A percentile compares a stretch with the other conserved stretches of the same genome.
phyloP scores from a whole-genome alignment of 2,888 invertebrate species.

The Ormyrus labotus region DNA sequence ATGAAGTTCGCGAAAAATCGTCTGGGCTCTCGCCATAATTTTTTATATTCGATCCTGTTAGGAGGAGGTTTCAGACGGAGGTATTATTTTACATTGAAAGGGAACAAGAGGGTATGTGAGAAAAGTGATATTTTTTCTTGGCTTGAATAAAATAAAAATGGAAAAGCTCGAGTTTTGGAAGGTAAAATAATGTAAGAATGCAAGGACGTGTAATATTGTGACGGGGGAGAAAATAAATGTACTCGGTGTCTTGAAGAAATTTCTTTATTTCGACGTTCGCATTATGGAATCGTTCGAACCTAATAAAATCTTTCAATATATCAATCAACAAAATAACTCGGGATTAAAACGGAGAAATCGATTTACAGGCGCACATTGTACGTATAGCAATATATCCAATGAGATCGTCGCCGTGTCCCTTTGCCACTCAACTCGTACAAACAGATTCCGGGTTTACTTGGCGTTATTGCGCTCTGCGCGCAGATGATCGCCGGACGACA shows the following conservation, averaged over 20 bases:
- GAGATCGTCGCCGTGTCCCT: not conserved
- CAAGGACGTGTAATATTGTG: not conserved
- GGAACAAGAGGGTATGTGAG: too few relatives aligned
- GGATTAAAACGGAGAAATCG: slow-evolving; percentile 21
- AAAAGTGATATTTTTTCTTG: too few relatives aligned
- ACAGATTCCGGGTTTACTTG: slow-evolving; percentile 1
- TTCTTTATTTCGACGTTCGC: slow-evolving; percentile 53
- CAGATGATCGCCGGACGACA: not conserved
- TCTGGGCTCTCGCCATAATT: too few relatives aligned
- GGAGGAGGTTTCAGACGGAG: too few relatives aligned
- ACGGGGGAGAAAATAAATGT: slow-evolving; percentile 4
- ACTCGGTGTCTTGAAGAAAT: slow-evolving; percentile 40
- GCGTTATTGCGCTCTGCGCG: not conserved
- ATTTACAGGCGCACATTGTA: slow-evolving; percentile 10
- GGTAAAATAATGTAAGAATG: too few relatives aligned
- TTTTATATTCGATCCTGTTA: too few relatives aligned
- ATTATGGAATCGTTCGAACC: slow-evolving; percentile 40
- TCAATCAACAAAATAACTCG: slow-evolving; percentile 36
- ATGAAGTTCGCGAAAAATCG: too few relatives aligned
- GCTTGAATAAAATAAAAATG: too few relatives aligned
- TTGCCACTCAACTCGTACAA: not conserved
- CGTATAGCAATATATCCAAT: not conserved
- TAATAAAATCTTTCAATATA: slow-evolving; percentile 45
- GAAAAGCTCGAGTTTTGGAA: too few relatives aligned
- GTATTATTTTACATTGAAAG: too few relatives aligned